Evolutionary conservation across 2,113 vertebrate genomes (phyloP).

Genomic region (Thunnus maccoyii): DNA sequence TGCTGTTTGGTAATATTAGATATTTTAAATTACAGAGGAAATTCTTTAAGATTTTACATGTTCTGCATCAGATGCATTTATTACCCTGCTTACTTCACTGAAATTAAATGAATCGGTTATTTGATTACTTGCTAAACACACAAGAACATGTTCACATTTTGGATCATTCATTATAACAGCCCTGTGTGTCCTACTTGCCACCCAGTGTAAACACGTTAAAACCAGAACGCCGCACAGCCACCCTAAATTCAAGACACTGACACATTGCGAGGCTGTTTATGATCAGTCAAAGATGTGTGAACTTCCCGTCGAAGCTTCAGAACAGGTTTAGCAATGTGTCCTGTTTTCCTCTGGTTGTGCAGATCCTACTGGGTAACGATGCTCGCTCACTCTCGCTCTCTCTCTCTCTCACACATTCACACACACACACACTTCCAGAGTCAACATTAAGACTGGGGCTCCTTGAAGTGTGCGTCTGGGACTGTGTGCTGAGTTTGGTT

Average conservation of each 20-base stretch:
- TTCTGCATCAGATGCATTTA: slow-evolving; percentile 4
- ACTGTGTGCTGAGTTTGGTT: slow-evolving; percentile 80
- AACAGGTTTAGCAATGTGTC: slow-evolving; percentile 76
- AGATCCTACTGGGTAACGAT: slow-evolving; percentile 77
- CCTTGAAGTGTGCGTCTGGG: slow-evolving; percentile 84
- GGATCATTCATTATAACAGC: slow-evolving; percentile 22
- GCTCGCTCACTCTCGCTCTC: slow-evolving; percentile 42
- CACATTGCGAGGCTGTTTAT: slow-evolving; percentile 71
- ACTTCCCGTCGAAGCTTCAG: slow-evolving; percentile 70
- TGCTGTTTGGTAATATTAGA: neutral
- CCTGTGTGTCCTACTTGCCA: slow-evolving; percentile 37
- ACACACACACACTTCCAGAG: slow-evolving; percentile 72
- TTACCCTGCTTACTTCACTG: slow-evolving; percentile 6
- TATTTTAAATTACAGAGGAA: slow-evolving; percentile 7
- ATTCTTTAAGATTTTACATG: neutral
- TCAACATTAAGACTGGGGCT: slow-evolving; percentile 82
- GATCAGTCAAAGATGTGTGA: slow-evolving; percentile 76
- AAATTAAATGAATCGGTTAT: slow-evolving; percentile 19
- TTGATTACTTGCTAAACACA: slow-evolving; percentile 37
- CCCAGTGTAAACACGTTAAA: slow-evolving; percentile 56
- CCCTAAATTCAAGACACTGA: slow-evolving; percentile 54
- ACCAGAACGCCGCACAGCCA: slow-evolving; percentile 49
- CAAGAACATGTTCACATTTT: slow-evolving; percentile 14
- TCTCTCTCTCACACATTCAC: slow-evolving; percentile 20
- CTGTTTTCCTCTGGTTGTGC: slow-evolving; percentile 77